Conservation (phyloP, 2,888 invertebrate genomes). For the Ectropis crepuscularia region DNA sequence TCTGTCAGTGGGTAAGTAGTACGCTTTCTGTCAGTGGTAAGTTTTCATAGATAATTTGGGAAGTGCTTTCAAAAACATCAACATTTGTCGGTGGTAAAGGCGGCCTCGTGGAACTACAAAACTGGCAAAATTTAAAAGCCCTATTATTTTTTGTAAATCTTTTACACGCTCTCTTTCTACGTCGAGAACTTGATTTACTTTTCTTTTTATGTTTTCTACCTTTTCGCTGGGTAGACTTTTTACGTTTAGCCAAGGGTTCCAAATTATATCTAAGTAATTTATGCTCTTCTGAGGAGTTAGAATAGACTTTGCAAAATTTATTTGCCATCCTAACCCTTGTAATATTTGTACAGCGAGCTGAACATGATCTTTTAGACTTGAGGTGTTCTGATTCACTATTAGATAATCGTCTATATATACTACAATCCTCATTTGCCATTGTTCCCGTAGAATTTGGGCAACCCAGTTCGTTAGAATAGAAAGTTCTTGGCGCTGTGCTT, state of each 20-base stretch:
- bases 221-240: not conserved
- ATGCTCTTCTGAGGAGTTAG: not conserved
- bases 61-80: conserved; percentile 1
- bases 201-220: not conserved
- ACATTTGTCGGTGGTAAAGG: not conserved
- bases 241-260: not conserved
- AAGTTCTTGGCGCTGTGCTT: not conserved
- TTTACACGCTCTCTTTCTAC: not conserved
- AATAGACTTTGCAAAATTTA: not conserved
- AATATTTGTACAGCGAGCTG: not conserved
- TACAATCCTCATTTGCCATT: not conserved
- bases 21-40: too few species aligned
- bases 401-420: not conserved
- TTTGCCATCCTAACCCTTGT: not conserved
- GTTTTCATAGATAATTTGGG: not conserved
- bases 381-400: not conserved
- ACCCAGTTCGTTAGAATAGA: not conserved
- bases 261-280: not conserved
- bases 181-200: not conserved
- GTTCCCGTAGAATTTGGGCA: not conserved
- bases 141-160: not conserved
- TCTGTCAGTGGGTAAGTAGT: conserved; percentile 2
- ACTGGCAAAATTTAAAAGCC: not conserved
- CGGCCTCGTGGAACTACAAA: not conserved
- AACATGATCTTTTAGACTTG: not conserved